phyloP scores from a whole-genome alignment of 2,888 invertebrate species.

The Bursaphelenchus okinawaensis region DNA sequence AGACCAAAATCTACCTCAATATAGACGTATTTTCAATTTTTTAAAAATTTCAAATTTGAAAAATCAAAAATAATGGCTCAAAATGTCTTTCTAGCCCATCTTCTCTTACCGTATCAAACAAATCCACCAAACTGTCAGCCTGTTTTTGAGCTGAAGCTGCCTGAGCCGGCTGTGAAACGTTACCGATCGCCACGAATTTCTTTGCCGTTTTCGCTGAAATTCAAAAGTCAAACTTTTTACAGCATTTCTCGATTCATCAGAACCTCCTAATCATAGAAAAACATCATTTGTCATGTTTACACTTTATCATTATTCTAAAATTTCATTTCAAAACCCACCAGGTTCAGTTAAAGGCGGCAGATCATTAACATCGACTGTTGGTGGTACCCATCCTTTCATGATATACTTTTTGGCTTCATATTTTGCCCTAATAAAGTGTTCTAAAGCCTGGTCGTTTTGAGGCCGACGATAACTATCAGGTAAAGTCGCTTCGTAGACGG shows the following conservation, averaged over 20 bases:
- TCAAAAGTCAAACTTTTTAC: too few species aligned
- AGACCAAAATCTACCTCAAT: too few species aligned
- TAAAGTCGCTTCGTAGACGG: constrained; percentile 48
- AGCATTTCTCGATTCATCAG: too few species aligned
- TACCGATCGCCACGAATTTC: neutral
- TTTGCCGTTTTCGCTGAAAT: neutral
- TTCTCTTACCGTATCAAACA: neutral
- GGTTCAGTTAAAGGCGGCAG: constrained; percentile 25
- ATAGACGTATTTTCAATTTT: too few species aligned
- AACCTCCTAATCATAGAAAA: too few species aligned
- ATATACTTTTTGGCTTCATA: constrained; percentile 82
- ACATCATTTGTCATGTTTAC: neutral
- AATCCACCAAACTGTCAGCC: constrained; percentile 6
- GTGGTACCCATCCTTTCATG: constrained; percentile 39
- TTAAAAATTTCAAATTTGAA: constrained; percentile 4
- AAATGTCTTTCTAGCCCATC: neutral
- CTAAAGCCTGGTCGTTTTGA: constrained; percentile 82
- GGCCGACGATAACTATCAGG: constrained; percentile 85
- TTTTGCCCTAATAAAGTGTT: constrained; percentile 91
- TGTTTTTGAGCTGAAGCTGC: constrained; percentile 4
- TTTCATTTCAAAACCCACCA: neutral
- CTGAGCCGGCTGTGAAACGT: neutral
- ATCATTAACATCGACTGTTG: constrained; percentile 38
- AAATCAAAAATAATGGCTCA: too few species aligned
- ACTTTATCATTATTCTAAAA: neutral